Base-by-base conservation (phyloP, 1,140 invertebrate species). In the Calephelis virginiensis region DNA sequence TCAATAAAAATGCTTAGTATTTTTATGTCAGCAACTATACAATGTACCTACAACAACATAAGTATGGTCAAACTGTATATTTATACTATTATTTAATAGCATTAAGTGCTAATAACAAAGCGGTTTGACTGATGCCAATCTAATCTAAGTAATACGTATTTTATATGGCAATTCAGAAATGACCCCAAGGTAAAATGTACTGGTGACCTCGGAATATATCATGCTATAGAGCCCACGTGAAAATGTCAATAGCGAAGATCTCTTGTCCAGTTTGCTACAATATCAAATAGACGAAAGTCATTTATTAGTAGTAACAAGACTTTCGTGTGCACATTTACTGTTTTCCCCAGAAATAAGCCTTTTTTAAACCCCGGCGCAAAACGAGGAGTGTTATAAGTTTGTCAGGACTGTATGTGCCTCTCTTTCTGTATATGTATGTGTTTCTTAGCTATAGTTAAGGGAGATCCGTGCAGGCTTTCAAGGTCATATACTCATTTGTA, bases 171-270 rank as follows among this genome's bases (percentile, higher is more conserved):
- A 73, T 76, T 74, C 69, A 65, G 59, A 67, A 74, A 71, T 74
- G 75, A 77, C 72, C 75, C 70, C 71, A 59, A 70, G 68, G 64
- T 72, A 71, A 74, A 66, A 64, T 77, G 72, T 66, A 63, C 70
- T 69, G 70, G 50, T 8, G 40, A 53, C 14, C 11, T 53, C 11
- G 28, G 14, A 53, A 17, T 53, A 6, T 53, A 11, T 11, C 11
- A 9, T 11, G 17, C 13, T 53, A 28, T 53, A 17, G 50, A 53
- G 17, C 6, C 4, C 14, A 6, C 13, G 3, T 14, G 5, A 12
- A 6, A 5, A 0, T 12, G 11, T 10, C 14, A 49, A 49, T 7
- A 49, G n/a, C 13, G 13, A 10, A 0, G n/a, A 14, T 49, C 2
- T 28, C 28, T 28, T 28, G 2, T 28, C 2, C 28, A 28, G 28